Evolutionary conservation across 2,888 invertebrate species (phyloP).

Genomic region (Operophtera brumata): DNA sequence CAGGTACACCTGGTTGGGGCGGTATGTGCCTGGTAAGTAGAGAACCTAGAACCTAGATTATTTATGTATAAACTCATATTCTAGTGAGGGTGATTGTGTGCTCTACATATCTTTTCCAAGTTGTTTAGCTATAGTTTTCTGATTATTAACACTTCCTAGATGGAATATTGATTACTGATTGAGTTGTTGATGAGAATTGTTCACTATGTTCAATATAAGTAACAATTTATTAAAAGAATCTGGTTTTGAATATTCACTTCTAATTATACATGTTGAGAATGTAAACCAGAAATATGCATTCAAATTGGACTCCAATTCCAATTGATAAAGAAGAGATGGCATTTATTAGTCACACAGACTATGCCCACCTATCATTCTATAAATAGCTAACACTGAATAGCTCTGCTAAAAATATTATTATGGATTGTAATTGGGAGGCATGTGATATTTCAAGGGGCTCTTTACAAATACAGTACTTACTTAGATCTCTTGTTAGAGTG

Average conservation of each 20-base stretch:
- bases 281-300: conserved; percentile 5
- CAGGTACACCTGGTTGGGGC: neutral
- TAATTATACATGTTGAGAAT: neutral
- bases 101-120: no score
- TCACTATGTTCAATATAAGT: neutral
- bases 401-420: conserved; percentile 35
- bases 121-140: no score
- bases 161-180: no score
- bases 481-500: conserved; percentile 74
- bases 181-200: neutral
- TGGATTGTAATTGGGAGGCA: conserved; percentile 27
- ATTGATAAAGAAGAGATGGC: conserved; percentile 31
- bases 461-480: conserved; percentile 42
- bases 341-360: conserved; percentile 30
- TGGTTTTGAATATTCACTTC: neutral
- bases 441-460: conserved; percentile 8
- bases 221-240: neutral
- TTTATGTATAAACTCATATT: neutral
- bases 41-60: neutral
- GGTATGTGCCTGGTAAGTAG: neutral
- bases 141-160: no score
- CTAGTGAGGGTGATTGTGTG: no score
- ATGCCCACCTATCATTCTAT: conserved; percentile 34
- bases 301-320: conserved; percentile 14
- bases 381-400: conserved; percentile 33